Conservation (phyloP, 2,888 invertebrate species). For the Gasteruption jaculator region DNA sequence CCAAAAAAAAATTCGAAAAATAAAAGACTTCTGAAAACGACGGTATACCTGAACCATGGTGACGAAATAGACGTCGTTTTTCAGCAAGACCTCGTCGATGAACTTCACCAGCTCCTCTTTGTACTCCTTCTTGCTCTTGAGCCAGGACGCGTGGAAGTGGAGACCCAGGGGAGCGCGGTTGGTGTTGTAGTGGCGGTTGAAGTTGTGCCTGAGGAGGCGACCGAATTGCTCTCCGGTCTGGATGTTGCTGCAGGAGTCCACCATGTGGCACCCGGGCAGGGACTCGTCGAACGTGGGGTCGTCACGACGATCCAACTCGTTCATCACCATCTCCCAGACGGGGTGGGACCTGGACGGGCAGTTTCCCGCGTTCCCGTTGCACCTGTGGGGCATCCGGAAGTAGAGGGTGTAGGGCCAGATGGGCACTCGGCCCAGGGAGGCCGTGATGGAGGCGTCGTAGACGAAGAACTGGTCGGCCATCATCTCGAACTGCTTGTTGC, state of each 20-base stretch:
- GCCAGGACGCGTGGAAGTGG: slow-evolving; percentile 93
- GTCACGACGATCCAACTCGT: slow-evolving; percentile 88
- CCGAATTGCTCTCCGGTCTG: slow-evolving; percentile 88
- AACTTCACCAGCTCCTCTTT: slow-evolving; percentile 87
- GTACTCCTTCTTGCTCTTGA: slow-evolving; percentile 90
- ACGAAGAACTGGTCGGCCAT: slow-evolving; percentile 94
- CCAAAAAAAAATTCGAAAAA: no score
- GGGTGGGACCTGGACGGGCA: slow-evolving; percentile 85
- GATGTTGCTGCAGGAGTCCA: slow-evolving; percentile 90
- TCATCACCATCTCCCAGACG: slow-evolving; percentile 97
- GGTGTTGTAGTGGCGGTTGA: slow-evolving; percentile 87
- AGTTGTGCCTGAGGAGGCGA: slow-evolving; percentile 86
- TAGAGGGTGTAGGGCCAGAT: slow-evolving; percentile 97
- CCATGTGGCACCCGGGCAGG: slow-evolving; percentile 90
- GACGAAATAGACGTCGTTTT: slow-evolving; percentile 90
- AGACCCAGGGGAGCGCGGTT: slow-evolving; percentile 91
- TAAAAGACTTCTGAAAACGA: slow-evolving; percentile 2
- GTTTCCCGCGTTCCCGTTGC: slow-evolving; percentile 90
- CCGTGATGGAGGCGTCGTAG: slow-evolving; percentile 92
- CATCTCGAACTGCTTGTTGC: slow-evolving; percentile 95
- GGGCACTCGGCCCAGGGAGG: slow-evolving; percentile 81
- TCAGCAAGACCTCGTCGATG: slow-evolving; percentile 86
- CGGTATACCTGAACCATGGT: slow-evolving; percentile 68
- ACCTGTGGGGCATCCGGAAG: slow-evolving; percentile 94
- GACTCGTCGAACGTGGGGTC: slow-evolving; percentile 92